phyloP scores from a whole-genome alignment of 1,140 invertebrate genomes.

The Tetragnatha versicolor region DNA sequence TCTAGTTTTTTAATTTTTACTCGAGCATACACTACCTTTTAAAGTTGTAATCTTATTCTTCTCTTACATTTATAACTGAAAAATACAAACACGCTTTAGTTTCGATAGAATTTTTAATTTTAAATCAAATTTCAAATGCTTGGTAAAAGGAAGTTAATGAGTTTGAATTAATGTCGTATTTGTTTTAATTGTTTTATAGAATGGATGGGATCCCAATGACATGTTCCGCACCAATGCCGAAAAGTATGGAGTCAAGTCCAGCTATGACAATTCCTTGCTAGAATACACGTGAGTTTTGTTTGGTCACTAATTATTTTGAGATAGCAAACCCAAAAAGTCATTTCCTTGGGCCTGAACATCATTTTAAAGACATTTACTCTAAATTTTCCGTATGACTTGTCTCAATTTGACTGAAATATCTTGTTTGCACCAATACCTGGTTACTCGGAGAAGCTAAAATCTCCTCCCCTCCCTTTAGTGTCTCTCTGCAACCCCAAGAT shows the following conservation, averaged over 20 bases:
- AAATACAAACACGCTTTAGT: too few species aligned
- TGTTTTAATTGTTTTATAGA: conserved; percentile 64
- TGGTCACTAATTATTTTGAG: background rate
- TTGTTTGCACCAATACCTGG: background rate
- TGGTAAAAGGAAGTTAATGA: background rate
- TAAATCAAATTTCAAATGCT: background rate
- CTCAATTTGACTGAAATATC: too few species aligned
- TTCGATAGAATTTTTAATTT: background rate
- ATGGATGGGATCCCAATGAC: conserved; percentile 93
- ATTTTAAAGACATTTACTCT: too few species aligned
- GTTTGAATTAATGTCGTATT: background rate
- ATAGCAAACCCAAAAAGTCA: too few species aligned
- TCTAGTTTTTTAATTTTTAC: too few species aligned
- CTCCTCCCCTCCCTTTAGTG: conserved; percentile 63
- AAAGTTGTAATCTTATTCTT: too few species aligned
- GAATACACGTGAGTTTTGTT: conserved; percentile 76
- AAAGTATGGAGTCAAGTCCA: conserved; percentile 85
- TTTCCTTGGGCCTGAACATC: too few species aligned
- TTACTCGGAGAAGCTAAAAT: background rate
- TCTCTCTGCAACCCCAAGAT: conserved; percentile 81
- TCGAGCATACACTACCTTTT: too few species aligned
- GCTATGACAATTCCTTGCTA: conserved; percentile 83
- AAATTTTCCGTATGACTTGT: too few species aligned
- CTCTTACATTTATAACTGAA: too few species aligned
- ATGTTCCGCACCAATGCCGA: conserved; percentile 95